Conservation (phyloP, 2,113 vertebrate species). For the Geococcyx californianus region DNA sequence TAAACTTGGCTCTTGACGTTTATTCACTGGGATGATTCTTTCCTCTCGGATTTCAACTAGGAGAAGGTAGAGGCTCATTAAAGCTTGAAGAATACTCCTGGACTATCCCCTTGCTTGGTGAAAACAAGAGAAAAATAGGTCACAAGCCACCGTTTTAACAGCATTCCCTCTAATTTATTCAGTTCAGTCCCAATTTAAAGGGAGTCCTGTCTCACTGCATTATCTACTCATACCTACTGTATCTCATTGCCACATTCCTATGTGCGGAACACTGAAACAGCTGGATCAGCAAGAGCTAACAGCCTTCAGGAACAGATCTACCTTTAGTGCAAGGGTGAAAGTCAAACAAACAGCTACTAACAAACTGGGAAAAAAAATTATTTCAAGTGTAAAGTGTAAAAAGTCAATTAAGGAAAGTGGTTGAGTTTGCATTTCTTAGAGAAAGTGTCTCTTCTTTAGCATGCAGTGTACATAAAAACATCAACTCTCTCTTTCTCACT, state of each 20-base stretch:
- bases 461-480: not conserved
- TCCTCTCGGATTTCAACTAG: not conserved
- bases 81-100: conserved; percentile 32
- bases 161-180: conserved; percentile 34
- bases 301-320: not conserved
- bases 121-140: conserved; percentile 49
- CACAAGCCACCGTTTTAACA: conserved; percentile 31
- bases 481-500: not conserved
- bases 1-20: not conserved
- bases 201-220: not conserved
- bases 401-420: not conserved
- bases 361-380: not conserved
- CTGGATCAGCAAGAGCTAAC: not conserved
- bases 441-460: not conserved
- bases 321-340: not conserved
- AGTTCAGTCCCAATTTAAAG: conserved; percentile 28
- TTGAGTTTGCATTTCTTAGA: not conserved
- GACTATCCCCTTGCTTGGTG: not conserved
- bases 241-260: not conserved
- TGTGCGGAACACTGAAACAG: not conserved
- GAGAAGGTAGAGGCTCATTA: conserved; percentile 51
- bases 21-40: not conserved
- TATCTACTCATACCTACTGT: not conserved
- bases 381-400: not conserved
- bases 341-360: not conserved